Evolutionary conservation across 2,888 invertebrate genomes (phyloP), one percentile per base, ranked within the genome.

Genomic region (Siphonodentalium dalli): DNA sequence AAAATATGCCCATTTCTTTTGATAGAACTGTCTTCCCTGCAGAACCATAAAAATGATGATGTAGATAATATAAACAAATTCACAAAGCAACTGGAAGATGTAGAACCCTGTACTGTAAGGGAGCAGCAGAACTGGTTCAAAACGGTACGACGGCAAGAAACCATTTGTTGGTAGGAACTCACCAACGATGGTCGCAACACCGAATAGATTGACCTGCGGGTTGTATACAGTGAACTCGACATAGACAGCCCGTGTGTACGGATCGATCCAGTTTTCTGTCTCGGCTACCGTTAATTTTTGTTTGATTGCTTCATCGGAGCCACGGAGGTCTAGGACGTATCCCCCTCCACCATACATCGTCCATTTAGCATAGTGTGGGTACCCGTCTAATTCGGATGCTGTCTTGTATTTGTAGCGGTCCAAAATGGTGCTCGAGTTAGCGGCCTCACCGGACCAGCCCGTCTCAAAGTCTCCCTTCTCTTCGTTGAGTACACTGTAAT

Each of bases 181-280:
- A 1, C 77, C 68, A 7, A 79, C 50, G 15, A 82, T 59, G 6
- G 75, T 78, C 7, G 65, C 66, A 1, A 80, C 69, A 7, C 72
- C 71, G 59, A 82, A 81, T 18, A 82, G 62, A 54, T 80, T 80
- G 2, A 78, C 67, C 47, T 74, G 72, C 0, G 80, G 72, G 51
- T 85, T 85, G 69, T 85, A 85, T 27, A 81, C 79, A 0, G 85
- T 83, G 63, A 85, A 85, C 59, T 85, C 85, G n/a, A 85, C 74
- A 57, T 85, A 80, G 5, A 85, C 75, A 4, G 85, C 85, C 39
- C 85, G 58, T 1, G 85, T 85, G 58, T 80, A 72, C 51, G 72
- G 64, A 59, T 85, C 84, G 21, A 85, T 78, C 85, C 85, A 85
- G 9, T 71, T 63, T 33, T 80, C 71, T 5, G 67, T 49, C 57